Base-by-base conservation (phyloP, 2,888 invertebrate genomes). In the Hermaeophaga mercurialis region DNA sequence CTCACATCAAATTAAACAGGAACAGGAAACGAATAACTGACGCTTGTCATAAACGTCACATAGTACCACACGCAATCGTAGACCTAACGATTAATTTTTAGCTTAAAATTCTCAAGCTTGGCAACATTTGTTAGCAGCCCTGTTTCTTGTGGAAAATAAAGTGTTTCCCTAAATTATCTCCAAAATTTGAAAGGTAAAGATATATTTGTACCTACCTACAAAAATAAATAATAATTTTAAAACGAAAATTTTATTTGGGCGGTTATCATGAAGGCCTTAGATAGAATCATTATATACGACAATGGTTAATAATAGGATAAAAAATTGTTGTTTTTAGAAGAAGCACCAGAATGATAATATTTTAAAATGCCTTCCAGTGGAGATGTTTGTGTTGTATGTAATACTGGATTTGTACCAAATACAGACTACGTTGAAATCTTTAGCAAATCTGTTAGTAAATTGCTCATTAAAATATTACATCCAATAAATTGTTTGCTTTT, bases 361-460 rank as follows among this genome's bases (percentile, higher is more conserved):
- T 14, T 22, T 22, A 19, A 43, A 43, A 75, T 76, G 75, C 70
- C 70, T 43, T 61, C 70, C 15, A 58, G 57, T 18, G 75, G 70
- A 58, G 70, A 77, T 1, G 78, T 76, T 52, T 89, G 88, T 68
- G 78, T 87, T 39, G 80, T 88, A 39, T 89, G 89, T 73, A 82
- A 84, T 69, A 80, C 64, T 81, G 81, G 7, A n/a, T 46, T 24
- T 22, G 79, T 80, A 3, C 81, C 82, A 1, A 78, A 78, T 18
- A 75, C 82, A 58, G 83, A 81, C 69, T 80, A 81, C 39, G 74
- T 83, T 24, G 79, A 79, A 48, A 82, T 85, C 60, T 84, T 85
- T 68, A 77, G 75, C 59, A 70, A 73, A 58, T 74, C 77, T 65
- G 78, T 78, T 70, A 62, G 66, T 66, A 39, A 31, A 18, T 6